These are phyloP conservation scores for Monarcha castaneiventris DNA, from an alignment of 2,113 vertebrate species.

Conservation along the genomic window DNA sequence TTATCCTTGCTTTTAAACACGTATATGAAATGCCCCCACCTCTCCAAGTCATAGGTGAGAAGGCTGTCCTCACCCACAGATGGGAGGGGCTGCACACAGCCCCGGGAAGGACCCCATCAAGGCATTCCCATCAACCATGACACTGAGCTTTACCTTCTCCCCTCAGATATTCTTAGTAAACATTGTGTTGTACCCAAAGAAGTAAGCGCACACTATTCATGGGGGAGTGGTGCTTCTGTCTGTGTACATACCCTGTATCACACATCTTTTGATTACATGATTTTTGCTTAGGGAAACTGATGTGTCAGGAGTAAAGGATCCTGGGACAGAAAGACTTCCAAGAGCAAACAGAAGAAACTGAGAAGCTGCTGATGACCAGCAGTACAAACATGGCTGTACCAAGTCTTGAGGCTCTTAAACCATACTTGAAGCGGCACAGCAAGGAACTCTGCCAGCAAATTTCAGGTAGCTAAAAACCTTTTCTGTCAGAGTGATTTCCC, in stretches of 20 bases:
- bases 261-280: background rate
- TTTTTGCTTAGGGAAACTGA: background rate
- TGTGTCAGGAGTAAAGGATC: background rate
- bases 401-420: background rate
- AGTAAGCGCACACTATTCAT: background rate
- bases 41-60: background rate
- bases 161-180: background rate
- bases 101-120: background rate
- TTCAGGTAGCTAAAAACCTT: background rate
- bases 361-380: background rate
- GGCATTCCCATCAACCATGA: background rate
- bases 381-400: background rate
- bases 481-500: background rate
- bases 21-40: background rate
- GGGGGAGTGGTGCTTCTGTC: accelerated
- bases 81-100: background rate
- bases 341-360: background rate
- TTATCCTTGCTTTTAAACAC: background rate
- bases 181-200: background rate
- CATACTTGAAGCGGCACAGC: background rate
- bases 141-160: background rate
- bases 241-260: accelerated
- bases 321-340: background rate
- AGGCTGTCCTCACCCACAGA: background rate
- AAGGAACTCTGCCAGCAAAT: background rate